Percentiles rank a stretch among this genome's conserved stretches.
These are phyloP conservation scores for Cydia strobilella DNA, from an alignment of 1,140 invertebrate species.

Conservation along the genomic window DNA sequence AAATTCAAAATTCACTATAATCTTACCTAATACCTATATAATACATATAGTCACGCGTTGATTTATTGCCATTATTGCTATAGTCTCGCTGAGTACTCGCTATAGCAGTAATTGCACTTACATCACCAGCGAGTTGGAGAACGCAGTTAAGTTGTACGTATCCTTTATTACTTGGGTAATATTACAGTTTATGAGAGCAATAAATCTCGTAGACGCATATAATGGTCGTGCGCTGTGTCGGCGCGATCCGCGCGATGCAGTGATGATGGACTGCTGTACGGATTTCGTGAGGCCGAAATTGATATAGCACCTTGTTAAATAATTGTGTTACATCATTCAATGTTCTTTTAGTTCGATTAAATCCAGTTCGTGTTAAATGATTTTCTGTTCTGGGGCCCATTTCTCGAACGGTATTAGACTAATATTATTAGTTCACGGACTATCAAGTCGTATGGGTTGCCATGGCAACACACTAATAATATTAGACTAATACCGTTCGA, in stretches of 20 bases:
- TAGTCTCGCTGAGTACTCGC: slow-evolving; percentile 5
- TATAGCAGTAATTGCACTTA: slow-evolving; percentile 43
- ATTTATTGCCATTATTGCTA: slow-evolving; percentile 1
- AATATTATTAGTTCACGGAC: too few relatives aligned
- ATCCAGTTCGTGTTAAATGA: background rate
- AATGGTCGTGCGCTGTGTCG: slow-evolving; percentile 43
- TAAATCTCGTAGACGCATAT: slow-evolving; percentile 60
- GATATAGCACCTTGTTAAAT: slow-evolving; percentile 7
- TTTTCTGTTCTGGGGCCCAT: background rate
- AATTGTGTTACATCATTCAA: background rate
- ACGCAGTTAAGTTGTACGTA: slow-evolving; percentile 57
- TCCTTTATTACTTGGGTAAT: slow-evolving; percentile 65
- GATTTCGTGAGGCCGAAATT: background rate
- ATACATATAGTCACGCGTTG: background rate
- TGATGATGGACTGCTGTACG: background rate
- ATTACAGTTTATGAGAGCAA: slow-evolving; percentile 63
- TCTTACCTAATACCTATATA: too few relatives aligned
- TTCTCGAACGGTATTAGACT: too few relatives aligned
- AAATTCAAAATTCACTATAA: too few relatives aligned
- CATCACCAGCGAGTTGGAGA: slow-evolving; percentile 47
- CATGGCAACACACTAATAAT: too few relatives aligned
- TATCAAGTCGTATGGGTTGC: too few relatives aligned
- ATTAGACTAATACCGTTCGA: too few relatives aligned
- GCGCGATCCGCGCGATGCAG: slow-evolving; percentile 41
- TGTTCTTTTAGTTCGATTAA: background rate